phyloP scores from a whole-genome alignment of 2,113 vertebrate genomes.

The Vulpes vulpes region DNA sequence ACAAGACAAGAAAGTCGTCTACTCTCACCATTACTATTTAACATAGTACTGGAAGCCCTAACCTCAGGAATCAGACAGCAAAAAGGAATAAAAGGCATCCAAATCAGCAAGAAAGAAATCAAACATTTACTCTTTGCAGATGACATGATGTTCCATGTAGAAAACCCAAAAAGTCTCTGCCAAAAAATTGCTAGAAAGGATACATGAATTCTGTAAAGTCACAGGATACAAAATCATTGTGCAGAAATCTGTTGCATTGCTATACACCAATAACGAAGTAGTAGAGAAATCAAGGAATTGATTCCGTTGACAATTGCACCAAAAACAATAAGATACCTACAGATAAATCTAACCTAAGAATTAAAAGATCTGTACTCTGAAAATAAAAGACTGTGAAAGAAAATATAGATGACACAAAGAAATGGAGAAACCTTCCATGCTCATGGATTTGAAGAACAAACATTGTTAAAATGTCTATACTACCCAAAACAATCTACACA shows the following conservation, averaged over 20 bases:
- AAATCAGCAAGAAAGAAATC: neutral
- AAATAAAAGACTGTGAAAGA: no score
- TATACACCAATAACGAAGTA: neutral
- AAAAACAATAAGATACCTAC: no score
- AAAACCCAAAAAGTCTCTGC: no score
- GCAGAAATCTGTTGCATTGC: neutral
- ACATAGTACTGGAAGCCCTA: neutral
- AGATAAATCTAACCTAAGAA: no score
- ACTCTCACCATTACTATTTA: neutral
- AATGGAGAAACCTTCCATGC: no score
- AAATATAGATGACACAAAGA: no score
- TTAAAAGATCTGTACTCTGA: no score
- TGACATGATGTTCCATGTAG: neutral
- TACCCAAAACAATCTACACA: neutral
- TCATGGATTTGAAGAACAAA: no score
- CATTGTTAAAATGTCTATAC: neutral
- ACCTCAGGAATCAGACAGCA: neutral
- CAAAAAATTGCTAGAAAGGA: no score
- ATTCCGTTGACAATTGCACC: neutral
- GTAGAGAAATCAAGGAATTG: neutral
- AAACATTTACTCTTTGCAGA: neutral
- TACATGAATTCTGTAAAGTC: neutral
- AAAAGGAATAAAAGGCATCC: neutral
- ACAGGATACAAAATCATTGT: neutral
- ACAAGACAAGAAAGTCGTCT: neutral